Evolutionary conservation across 2,797 vertebrate genomes (phyloP).

Genomic region (Glossophaga mutica): DNA sequence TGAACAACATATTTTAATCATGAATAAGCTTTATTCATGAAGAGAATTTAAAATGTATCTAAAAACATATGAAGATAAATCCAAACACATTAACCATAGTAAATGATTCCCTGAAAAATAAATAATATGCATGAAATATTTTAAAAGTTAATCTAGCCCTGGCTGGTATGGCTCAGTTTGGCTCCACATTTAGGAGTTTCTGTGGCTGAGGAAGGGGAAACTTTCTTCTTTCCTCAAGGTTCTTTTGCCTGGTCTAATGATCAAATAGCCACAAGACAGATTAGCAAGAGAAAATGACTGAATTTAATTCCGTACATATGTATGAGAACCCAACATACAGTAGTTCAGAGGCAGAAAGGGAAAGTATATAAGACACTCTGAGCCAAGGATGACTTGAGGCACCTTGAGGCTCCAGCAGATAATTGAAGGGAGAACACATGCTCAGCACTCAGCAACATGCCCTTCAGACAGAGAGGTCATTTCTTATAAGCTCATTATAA

Average conservation of each 20-base stretch:
- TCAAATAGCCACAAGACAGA: not conserved
- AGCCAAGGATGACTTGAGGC: not conserved
- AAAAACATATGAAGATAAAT: constrained; percentile 33
- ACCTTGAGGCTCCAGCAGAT: not conserved
- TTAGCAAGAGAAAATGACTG: not conserved
- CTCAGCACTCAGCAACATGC: not conserved
- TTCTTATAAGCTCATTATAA: not conserved
- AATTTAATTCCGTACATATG: not conserved
- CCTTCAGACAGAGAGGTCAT: not conserved
- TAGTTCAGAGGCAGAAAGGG: not conserved
- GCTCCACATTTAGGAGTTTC: not conserved
- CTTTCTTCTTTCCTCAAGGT: not conserved
- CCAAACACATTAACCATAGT: not conserved
- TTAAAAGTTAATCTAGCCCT: not conserved
- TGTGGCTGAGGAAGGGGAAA: not conserved
- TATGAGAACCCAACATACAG: not conserved
- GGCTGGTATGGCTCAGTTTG: not conserved
- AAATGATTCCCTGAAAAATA: not conserved
- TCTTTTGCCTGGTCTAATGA: not conserved
- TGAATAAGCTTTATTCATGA: constrained; percentile 23
- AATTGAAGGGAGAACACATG: not conserved
- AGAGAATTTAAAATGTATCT: constrained; percentile 36
- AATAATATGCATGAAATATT: not conserved
- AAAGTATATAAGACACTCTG: not conserved
- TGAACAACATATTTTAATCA: not conserved